These are phyloP conservation scores for Tachina fera DNA, from an alignment of 2,888 invertebrate genomes.

Conservation along the genomic window DNA sequence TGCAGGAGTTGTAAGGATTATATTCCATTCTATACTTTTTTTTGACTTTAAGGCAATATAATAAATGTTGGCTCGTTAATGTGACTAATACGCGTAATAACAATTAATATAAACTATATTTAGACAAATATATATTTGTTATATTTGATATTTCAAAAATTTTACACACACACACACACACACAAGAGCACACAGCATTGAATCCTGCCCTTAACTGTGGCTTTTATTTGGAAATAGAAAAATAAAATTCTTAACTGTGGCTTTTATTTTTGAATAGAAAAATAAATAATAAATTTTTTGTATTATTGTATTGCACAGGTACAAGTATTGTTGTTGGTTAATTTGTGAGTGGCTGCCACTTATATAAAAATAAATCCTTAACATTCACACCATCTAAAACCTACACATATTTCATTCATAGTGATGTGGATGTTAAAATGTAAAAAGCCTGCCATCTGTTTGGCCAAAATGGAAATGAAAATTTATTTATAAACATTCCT, in stretches of 20 bases:
- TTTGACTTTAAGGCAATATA: conserved; percentile 8
- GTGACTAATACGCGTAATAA: conserved; percentile 75
- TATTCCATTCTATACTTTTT: neutral
- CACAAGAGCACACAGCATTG: neutral
- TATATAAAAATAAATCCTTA: no score
- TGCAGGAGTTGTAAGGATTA: neutral
- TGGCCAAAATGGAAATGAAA: conserved; percentile 17
- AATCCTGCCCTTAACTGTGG: neutral
- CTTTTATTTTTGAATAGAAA: neutral
- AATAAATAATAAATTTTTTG: no score
- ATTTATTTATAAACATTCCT: conserved; percentile 33
- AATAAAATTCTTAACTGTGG: no score
- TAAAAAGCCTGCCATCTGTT: neutral
- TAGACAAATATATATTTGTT: conserved; percentile 23
- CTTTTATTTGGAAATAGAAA: neutral
- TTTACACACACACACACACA: neutral
- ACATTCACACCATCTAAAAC: neutral
- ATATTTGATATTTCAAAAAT: conserved; percentile 12
- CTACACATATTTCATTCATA: conserved; percentile 31
- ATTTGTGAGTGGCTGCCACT: no score
- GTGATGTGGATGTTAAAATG: neutral
- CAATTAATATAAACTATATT: conserved; percentile 73
- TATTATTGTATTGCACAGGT: no score
- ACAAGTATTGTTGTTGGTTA: no score
- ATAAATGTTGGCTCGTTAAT: conserved; percentile 71